phyloP scores from a whole-genome alignment of 2,797 vertebrate species.

The Eutrigla gurnardus region DNA sequence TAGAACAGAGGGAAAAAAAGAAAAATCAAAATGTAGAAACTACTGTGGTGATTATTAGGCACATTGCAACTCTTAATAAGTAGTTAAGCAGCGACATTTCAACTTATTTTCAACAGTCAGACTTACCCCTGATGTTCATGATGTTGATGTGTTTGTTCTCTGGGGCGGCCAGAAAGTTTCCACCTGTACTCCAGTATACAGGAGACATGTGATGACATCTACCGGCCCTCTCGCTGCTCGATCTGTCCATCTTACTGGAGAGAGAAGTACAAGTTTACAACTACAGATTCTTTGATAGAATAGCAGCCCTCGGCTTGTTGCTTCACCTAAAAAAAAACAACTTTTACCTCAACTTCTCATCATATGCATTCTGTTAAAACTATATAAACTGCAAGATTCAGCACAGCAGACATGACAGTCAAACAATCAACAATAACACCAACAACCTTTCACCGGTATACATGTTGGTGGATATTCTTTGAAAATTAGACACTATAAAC shows the following conservation, averaged over 20 bases:
- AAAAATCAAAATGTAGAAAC: neutral
- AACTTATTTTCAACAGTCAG: neutral
- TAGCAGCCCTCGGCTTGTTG: neutral
- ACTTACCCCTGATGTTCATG: slow-evolving; percentile 82
- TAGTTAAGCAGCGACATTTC: neutral
- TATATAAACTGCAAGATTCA: too few relatives aligned
- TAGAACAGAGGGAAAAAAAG: neutral
- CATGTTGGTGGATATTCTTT: neutral
- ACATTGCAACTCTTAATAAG: neutral
- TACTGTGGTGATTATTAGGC: neutral
- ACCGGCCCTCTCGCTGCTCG: slow-evolving; percentile 68
- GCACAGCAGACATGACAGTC: neutral
- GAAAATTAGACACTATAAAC: neutral
- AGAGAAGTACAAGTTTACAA: neutral
- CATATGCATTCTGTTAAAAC: neutral
- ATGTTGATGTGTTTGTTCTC: slow-evolving; percentile 87
- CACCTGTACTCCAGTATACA: slow-evolving; percentile 84
- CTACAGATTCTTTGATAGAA: neutral
- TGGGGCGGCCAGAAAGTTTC: slow-evolving; percentile 82
- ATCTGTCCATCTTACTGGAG: slow-evolving; percentile 75
- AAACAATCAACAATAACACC: neutral
- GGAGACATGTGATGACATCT: slow-evolving; percentile 79
- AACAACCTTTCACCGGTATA: neutral
- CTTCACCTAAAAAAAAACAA: neutral
- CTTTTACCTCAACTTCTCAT: too few relatives aligned